Evolutionary conservation across 1,140 invertebrate species (phyloP).

Genomic region (Aphis craccivora): DNA sequence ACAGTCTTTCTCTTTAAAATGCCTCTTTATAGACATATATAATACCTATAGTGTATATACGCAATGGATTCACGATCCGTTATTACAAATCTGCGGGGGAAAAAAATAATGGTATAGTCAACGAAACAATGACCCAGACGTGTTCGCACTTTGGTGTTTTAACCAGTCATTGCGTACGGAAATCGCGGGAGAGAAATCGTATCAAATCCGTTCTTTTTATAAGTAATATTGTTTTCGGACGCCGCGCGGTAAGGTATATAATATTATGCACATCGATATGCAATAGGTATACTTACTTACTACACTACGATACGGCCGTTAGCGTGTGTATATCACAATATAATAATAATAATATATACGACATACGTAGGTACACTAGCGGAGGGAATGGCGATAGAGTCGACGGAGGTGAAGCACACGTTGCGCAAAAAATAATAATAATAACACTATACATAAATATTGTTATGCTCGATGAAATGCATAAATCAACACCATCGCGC

Average conservation of each 20-base stretch:
- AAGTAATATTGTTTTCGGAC: not conserved
- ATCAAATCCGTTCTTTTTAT: conserved; percentile 57
- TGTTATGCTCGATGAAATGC: not conserved
- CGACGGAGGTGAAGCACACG: not conserved
- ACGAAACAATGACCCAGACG: conserved; percentile 53
- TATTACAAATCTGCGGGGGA: not conserved
- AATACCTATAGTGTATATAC: not conserved
- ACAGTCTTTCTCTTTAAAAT: conserved; percentile 51
- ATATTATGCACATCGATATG: not conserved
- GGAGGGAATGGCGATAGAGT: not conserved
- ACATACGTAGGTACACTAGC: not conserved
- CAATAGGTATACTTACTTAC: too few species aligned
- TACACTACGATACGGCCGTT: not conserved
- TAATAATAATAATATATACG: not conserved
- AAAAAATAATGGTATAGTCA: conserved; percentile 14
- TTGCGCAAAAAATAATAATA: not conserved
- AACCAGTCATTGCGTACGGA: conserved; percentile 52
- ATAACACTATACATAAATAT: not conserved
- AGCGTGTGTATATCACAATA: not conserved
- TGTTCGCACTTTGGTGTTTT: conserved; percentile 35
- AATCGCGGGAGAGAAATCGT: conserved; percentile 52
- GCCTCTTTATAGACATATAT: not conserved
- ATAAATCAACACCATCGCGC: conserved; percentile 1
- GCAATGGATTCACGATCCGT: conserved; percentile 10
- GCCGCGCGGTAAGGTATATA: not conserved